phyloP scores from a whole-genome alignment of 2,113 vertebrate genomes.

The Ictalurus punctatus region DNA sequence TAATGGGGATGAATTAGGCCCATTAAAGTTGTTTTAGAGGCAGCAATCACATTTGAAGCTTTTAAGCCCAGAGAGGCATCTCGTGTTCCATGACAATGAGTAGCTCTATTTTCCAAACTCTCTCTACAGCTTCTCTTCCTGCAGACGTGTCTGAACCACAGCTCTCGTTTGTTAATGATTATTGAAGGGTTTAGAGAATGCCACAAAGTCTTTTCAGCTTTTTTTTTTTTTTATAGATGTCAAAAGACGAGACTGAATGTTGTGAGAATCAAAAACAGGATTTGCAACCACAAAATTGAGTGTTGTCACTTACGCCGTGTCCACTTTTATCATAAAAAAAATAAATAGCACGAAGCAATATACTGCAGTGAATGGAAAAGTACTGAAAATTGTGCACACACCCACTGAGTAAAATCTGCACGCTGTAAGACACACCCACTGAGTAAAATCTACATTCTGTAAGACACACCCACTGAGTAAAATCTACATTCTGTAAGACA shows the following conservation, averaged over 20 bases:
- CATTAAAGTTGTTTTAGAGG: conserved; percentile 40
- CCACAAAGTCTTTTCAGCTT: background rate
- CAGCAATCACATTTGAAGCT: conserved; percentile 50
- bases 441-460: background rate
- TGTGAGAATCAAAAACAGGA: background rate
- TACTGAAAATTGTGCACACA: background rate
- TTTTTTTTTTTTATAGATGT: background rate
- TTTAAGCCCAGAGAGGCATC: conserved; percentile 42
- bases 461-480: background rate
- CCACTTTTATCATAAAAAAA: background rate
- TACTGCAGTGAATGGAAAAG: background rate
- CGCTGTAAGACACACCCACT: background rate
- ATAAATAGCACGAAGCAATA: background rate
- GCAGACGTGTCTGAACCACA: conserved; percentile 20
- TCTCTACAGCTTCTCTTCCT: conserved; percentile 16
- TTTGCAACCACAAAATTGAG: background rate
- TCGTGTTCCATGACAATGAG: conserved; percentile 46
- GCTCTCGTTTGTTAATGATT: background rate
- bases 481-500: background rate
- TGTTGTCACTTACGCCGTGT: background rate
- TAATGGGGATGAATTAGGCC: conserved; percentile 48
- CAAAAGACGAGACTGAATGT: background rate
- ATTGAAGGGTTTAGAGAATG: background rate
- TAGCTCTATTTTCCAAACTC: conserved; percentile 44
- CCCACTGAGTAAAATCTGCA: background rate